A percentile compares a stretch with the other conserved stretches of the same genome.
Conservation (phyloP, 2,113 vertebrate genomes). For the Condylura cristata region DNA sequence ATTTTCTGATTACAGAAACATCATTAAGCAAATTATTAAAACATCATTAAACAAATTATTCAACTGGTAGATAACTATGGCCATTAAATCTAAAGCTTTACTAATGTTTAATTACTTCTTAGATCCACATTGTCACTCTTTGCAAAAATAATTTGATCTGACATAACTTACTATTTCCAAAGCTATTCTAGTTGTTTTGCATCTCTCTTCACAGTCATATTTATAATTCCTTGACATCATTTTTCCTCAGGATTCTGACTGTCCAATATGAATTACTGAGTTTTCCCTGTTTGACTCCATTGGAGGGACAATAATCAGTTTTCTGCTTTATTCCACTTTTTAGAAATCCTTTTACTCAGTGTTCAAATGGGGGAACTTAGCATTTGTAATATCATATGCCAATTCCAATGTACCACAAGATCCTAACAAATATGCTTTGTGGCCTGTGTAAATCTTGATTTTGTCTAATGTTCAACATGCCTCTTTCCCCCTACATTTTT, state of each 20-base stretch:
- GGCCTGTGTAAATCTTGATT: background rate
- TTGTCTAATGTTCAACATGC: background rate
- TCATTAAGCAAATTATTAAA: background rate
- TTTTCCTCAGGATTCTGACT: background rate
- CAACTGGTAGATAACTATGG: background rate
- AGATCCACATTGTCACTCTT: background rate
- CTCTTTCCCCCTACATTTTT: background rate
- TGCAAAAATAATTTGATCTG: background rate
- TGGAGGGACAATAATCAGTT: background rate
- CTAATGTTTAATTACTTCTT: slow-evolving; percentile 23
- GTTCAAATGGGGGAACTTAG: background rate
- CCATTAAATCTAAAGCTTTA: background rate
- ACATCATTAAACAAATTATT: background rate
- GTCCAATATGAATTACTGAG: background rate
- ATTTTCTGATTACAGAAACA: background rate
- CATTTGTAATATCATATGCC: background rate
- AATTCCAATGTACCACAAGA: background rate
- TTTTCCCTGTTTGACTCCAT: background rate
- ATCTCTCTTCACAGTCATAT: background rate
- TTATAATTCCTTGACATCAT: background rate
- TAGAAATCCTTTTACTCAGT: background rate
- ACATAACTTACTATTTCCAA: background rate
- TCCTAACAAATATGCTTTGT: background rate
- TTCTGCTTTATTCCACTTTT: background rate
- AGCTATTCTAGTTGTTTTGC: background rate